These are phyloP conservation scores for Petrocephalus zakoni DNA, from an alignment of 2,113 vertebrate species.

Conservation along the genomic window DNA sequence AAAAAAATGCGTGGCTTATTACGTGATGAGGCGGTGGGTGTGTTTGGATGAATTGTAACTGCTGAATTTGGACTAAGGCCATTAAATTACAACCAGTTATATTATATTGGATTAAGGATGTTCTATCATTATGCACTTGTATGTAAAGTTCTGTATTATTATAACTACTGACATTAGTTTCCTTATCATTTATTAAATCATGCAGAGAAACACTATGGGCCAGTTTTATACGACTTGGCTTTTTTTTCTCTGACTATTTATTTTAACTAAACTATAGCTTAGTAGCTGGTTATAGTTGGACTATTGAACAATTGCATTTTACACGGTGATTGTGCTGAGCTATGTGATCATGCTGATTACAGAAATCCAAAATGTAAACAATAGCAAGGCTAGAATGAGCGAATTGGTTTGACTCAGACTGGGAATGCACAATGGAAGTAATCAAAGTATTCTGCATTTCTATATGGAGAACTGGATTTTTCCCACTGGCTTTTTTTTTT, in stretches of 20 bases:
- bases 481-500: background rate
- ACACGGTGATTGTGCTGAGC: background rate
- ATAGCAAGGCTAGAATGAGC: background rate
- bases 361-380: background rate
- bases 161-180: background rate
- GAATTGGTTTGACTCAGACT: background rate
- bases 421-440: background rate
- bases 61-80: constrained; percentile 32
- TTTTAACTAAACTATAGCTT: background rate
- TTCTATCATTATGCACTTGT: background rate
- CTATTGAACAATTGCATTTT: background rate
- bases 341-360: background rate
- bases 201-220: background rate
- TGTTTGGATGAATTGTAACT: constrained; percentile 26
- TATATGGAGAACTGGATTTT: background rate
- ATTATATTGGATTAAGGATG: background rate
- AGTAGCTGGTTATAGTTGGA: background rate
- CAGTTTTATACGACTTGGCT: background rate
- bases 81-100: constrained; percentile 26
- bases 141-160: background rate
- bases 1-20: constrained; percentile 28
- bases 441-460: background rate
- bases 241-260: background rate
- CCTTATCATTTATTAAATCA: background rate
- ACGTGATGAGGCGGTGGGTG: constrained; percentile 44